Evolutionary conservation across 1,140 invertebrate genomes (phyloP).

Genomic region (Drosophila pruinosa): DNA sequence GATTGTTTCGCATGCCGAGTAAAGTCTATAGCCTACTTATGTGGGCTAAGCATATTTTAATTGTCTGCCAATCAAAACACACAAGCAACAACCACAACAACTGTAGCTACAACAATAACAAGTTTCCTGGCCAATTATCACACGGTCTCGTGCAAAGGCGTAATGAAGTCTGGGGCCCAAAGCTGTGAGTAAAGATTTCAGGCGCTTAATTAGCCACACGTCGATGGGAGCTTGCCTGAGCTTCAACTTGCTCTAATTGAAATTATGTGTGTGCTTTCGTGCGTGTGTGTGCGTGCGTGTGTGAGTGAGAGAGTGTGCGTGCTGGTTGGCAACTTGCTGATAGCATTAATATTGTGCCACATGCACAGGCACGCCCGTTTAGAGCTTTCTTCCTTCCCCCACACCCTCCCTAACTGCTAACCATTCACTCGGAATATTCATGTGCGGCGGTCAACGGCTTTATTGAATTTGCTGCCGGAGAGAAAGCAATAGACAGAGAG

Average conservation of each 20-base stretch:
- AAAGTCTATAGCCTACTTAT: constrained; percentile 54
- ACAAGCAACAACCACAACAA: constrained; percentile 14
- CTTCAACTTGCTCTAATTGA: constrained; percentile 57
- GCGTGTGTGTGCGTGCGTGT: background rate
- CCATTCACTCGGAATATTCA: constrained; percentile 42
- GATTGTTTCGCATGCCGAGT: background rate
- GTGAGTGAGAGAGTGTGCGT: constrained; percentile 1
- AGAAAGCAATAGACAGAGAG: background rate
- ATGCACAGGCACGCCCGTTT: constrained; percentile 42
- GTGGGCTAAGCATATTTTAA: constrained; percentile 62
- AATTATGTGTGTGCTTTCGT: constrained; percentile 44
- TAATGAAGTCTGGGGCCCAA: constrained; percentile 31
- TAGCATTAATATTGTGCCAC: constrained; percentile 61
- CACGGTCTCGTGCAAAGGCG: constrained; percentile 6
- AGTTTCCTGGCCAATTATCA: constrained; percentile 50
- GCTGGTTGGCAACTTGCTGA: constrained; percentile 18
- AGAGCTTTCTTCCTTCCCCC: background rate
- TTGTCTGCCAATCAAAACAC: constrained; percentile 57
- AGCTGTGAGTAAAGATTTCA: constrained; percentile 35
- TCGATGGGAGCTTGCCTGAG: constrained; percentile 23
- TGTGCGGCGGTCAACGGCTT: constrained; percentile 58
- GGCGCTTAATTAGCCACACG: constrained; percentile 62
- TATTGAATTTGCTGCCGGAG: constrained; percentile 60
- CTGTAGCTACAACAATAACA: constrained; percentile 1
- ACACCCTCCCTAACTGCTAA: background rate